phyloP scores from a whole-genome alignment of 1,140 invertebrate genomes.

The Physella acuta region DNA sequence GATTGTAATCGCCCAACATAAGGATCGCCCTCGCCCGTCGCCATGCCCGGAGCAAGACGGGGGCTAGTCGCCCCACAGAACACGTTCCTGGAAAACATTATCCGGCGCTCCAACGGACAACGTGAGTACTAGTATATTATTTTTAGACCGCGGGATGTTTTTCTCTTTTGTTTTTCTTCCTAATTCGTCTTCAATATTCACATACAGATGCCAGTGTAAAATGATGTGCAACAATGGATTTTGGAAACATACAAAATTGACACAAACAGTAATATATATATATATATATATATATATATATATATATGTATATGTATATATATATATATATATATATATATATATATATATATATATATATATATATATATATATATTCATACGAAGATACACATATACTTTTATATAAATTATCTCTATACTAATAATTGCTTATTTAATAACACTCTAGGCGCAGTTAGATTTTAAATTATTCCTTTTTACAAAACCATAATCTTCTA shows the following conservation, averaged over 20 bases:
- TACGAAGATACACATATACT: no score
- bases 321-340: background rate
- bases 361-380: no score
- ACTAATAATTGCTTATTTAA: no score
- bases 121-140: conserved; percentile 71
- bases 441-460: no score
- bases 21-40: no score
- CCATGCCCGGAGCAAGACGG: conserved; percentile 52
- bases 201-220: no score
- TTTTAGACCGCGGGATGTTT: background rate
- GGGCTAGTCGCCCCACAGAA: conserved; percentile 99
- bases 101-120: conserved; percentile 93
- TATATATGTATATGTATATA: conserved; percentile 3
- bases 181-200: no score
- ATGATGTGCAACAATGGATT: no score
- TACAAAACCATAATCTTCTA: no score
- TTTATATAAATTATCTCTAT: no score
- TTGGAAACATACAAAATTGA: background rate
- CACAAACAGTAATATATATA: background rate
- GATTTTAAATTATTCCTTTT: no score
- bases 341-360: background rate
- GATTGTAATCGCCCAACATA: no score
- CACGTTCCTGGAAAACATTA: conserved; percentile 99
- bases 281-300: background rate
- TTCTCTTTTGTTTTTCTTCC: background rate